Percentiles rank a stretch among this genome's conserved stretches.
phyloP scores from a whole-genome alignment of 2,113 vertebrate species.

The Myrmecophaga tridactyla region DNA sequence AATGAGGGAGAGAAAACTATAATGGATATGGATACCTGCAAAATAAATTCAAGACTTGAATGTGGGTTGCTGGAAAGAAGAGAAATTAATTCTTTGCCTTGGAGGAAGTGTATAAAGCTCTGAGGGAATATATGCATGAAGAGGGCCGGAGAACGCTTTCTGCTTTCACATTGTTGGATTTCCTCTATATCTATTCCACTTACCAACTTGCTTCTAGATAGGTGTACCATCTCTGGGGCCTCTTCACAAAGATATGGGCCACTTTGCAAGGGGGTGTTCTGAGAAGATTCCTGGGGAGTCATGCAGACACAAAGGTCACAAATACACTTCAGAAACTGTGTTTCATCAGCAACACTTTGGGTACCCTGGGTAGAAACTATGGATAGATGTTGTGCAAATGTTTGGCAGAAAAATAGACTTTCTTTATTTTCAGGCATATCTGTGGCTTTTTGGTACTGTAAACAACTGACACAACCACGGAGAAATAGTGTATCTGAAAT shows the following conservation, averaged over 20 bases:
- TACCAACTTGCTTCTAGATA: neutral
- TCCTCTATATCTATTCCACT: neutral
- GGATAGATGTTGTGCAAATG: conserved; percentile 82
- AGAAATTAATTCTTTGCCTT: neutral
- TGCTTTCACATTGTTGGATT: neutral
- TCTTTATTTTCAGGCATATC: conserved; percentile 83
- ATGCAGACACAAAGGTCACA: conserved; percentile 37
- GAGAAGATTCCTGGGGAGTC: conserved; percentile 9
- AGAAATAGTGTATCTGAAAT: conserved; percentile 84
- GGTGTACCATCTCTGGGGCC: neutral
- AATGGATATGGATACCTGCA: neutral
- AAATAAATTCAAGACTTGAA: neutral
- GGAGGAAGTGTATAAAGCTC: neutral
- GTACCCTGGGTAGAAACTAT: conserved; percentile 69
- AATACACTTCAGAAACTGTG: conserved; percentile 71
- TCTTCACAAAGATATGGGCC: neutral
- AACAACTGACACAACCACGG: conserved; percentile 83
- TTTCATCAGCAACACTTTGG: conserved; percentile 74
- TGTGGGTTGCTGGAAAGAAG: neutral
- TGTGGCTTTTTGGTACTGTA: conserved; percentile 84
- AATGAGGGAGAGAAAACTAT: neutral
- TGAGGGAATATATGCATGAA: neutral
- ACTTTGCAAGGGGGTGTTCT: neutral
- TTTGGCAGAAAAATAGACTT: conserved; percentile 82
- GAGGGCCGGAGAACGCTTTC: neutral